These are phyloP conservation scores for Ginglymostoma cirratum DNA, from an alignment of 2,113 vertebrate genomes.

Conservation along the genomic window DNA sequence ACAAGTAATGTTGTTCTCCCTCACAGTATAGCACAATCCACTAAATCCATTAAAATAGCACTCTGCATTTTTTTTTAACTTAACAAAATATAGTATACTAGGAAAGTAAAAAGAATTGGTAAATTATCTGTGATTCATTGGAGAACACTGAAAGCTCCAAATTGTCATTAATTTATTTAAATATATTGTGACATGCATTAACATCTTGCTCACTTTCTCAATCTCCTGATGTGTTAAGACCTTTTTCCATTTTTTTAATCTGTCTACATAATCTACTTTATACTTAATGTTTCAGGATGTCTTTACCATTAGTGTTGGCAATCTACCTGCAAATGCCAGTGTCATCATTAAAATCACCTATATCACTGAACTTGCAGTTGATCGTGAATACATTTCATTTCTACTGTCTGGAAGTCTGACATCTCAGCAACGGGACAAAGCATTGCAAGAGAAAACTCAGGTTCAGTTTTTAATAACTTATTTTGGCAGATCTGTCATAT, in stretches of 20 bases:
- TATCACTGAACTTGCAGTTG: conserved; percentile 65
- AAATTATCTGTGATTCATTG: background rate
- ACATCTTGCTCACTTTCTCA: background rate
- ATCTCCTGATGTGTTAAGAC: background rate
- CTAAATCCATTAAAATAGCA: background rate
- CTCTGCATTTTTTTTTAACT: background rate
- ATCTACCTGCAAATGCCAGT: conserved; percentile 64
- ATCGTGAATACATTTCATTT: conserved; percentile 54
- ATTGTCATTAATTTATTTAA: background rate
- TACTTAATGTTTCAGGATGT: conserved; percentile 59
- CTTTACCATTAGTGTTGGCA: conserved; percentile 80
- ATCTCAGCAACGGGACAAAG: conserved; percentile 70
- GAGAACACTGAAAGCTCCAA: background rate
- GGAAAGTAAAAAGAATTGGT: background rate
- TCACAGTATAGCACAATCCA: background rate
- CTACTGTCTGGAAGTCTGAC: conserved; percentile 67
- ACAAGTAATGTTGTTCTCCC: background rate
- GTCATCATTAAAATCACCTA: conserved; percentile 81
- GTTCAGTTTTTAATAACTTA: conserved; percentile 46
- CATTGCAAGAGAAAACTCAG: conserved; percentile 73
- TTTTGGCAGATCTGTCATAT: background rate
- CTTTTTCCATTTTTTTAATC: background rate
- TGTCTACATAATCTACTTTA: background rate
- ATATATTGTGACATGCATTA: background rate
- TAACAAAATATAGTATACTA: background rate